Conservation (phyloP, 92 coral and sea anemone species). For the Galaxea fascicularis region DNA sequence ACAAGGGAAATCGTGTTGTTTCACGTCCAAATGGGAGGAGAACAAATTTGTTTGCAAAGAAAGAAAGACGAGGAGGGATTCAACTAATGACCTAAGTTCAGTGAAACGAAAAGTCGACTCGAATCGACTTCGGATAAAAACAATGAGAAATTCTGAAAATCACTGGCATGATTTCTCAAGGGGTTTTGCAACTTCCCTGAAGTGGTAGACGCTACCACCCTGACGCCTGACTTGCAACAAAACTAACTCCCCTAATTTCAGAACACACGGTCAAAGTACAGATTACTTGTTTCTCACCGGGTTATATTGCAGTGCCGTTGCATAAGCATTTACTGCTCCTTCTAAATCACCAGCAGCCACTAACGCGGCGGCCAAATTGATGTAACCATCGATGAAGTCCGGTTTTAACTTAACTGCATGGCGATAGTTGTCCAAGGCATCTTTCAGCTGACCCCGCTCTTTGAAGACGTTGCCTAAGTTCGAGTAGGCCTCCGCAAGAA, state of each 20-base stretch:
- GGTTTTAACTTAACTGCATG: slow-evolving; percentile 99
- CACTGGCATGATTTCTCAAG: neutral
- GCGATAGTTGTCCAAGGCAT: slow-evolving; percentile 96
- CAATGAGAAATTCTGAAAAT: neutral
- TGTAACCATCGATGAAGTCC: slow-evolving; percentile 99
- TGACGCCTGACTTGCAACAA: neutral
- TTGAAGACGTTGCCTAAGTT: slow-evolving; percentile 99
- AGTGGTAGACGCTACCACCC: neutral
- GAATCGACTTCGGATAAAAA: neutral
- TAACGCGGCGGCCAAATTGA: slow-evolving; percentile 98
- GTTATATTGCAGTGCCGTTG: slow-evolving; percentile 96
- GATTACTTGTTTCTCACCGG: slow-evolving; percentile 76
- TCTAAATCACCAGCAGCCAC: slow-evolving; percentile 99
- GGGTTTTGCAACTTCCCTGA: neutral
- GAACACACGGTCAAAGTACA: slow-evolving; percentile 21
- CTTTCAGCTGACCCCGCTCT: slow-evolving; percentile 98
- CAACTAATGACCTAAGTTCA: neutral
- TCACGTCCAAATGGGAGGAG: slow-evolving; percentile 22
- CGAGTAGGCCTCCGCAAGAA: slow-evolving; percentile 98
- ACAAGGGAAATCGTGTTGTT: slow-evolving; percentile 7
- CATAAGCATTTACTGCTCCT: slow-evolving; percentile 99
- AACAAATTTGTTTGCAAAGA: slow-evolving; percentile 22
- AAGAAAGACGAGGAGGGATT: neutral
- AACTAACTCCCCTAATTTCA: neutral
- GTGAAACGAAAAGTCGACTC: neutral